These are phyloP conservation scores for Drosophila meridiana DNA, from an alignment of 2,888 invertebrate species.

Conservation along the genomic window DNA sequence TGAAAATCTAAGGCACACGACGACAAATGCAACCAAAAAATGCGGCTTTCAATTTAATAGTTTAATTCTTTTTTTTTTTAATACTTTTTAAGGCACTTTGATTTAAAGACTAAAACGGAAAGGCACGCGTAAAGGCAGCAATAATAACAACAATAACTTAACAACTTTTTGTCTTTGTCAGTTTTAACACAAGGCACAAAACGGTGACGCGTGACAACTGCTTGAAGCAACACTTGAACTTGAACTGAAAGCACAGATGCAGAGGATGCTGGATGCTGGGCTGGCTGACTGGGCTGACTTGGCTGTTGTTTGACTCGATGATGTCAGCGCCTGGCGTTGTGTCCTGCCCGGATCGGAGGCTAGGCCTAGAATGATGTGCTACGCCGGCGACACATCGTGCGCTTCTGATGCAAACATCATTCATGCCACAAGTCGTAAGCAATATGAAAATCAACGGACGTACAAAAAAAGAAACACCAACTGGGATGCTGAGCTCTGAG, in stretches of 20 bases:
- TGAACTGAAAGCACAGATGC: slow-evolving; percentile 23
- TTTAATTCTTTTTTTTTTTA: slow-evolving; percentile 12
- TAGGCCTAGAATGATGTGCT: slow-evolving; percentile 86
- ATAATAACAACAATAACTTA: slow-evolving; percentile 63
- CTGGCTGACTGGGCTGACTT: neutral
- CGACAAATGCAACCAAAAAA: slow-evolving; percentile 47
- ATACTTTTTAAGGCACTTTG: slow-evolving; percentile 58
- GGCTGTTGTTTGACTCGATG: slow-evolving; percentile 33
- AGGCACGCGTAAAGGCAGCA: slow-evolving; percentile 42
- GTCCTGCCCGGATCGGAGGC: slow-evolving; percentile 85
- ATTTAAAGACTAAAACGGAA: slow-evolving; percentile 47
- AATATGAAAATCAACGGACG: slow-evolving; percentile 67
- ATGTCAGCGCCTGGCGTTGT: slow-evolving; percentile 60
- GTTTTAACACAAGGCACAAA: slow-evolving; percentile 64
- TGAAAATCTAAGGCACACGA: slow-evolving; percentile 66
- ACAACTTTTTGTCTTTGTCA: slow-evolving; percentile 31
- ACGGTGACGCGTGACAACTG: slow-evolving; percentile 56
- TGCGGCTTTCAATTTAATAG: slow-evolving; percentile 14
- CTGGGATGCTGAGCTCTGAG: slow-evolving; percentile 25
- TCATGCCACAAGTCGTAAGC: slow-evolving; percentile 82
- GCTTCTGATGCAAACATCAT: slow-evolving; percentile 82
- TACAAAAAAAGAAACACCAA: slow-evolving; percentile 16
- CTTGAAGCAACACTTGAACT: slow-evolving; percentile 34
- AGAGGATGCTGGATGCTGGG: slow-evolving; percentile 10
- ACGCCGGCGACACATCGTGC: slow-evolving; percentile 84